Evolutionary conservation across 37 sponge, comb jelly and placozoan species (phyloP).

Genomic region (Spongilla lacustris): DNA sequence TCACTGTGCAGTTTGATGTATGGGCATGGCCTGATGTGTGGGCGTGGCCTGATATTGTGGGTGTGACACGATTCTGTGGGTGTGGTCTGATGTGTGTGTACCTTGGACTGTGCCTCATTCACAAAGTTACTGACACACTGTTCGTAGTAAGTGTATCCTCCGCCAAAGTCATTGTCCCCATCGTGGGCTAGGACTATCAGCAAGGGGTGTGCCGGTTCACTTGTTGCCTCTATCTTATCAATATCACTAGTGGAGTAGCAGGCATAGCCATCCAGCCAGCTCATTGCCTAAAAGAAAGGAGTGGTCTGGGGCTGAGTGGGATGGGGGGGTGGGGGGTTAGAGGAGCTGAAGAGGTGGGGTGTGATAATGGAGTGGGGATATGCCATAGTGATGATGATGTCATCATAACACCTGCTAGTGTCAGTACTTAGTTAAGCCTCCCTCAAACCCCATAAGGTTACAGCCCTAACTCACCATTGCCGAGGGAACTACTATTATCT

Average conservation of each 20-base stretch:
- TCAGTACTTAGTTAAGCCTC: too few relatives aligned
- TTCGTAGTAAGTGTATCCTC: constrained; percentile 61
- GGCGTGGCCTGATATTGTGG: too few relatives aligned
- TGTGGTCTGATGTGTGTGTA: background rate
- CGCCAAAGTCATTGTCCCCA: constrained; percentile 77
- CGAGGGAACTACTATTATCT: constrained; percentile 61
- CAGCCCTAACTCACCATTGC: constrained; percentile 45
- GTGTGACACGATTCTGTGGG: too few relatives aligned
- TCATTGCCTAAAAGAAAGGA: constrained; percentile 50
- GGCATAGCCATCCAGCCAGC: constrained; percentile 65
- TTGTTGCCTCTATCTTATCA: constrained; percentile 36
- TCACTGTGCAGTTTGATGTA: too few relatives aligned
- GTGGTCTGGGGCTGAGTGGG: too few relatives aligned
- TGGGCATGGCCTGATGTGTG: too few relatives aligned
- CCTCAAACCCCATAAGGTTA: too few relatives aligned
- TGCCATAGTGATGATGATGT: too few relatives aligned
- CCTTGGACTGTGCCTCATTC: constrained; percentile 51
- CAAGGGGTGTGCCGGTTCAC: constrained; percentile 49
- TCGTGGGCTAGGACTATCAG: constrained; percentile 62
- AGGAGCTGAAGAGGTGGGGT: too few relatives aligned
- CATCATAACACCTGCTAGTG: too few relatives aligned
- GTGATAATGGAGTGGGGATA: background rate
- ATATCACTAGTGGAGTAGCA: constrained; percentile 63
- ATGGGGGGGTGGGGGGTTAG: too few relatives aligned
- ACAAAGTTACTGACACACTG: constrained; percentile 65